Evolutionary conservation across 2,797 vertebrate genomes (phyloP).

Genomic region (Anas bernieri): DNA sequence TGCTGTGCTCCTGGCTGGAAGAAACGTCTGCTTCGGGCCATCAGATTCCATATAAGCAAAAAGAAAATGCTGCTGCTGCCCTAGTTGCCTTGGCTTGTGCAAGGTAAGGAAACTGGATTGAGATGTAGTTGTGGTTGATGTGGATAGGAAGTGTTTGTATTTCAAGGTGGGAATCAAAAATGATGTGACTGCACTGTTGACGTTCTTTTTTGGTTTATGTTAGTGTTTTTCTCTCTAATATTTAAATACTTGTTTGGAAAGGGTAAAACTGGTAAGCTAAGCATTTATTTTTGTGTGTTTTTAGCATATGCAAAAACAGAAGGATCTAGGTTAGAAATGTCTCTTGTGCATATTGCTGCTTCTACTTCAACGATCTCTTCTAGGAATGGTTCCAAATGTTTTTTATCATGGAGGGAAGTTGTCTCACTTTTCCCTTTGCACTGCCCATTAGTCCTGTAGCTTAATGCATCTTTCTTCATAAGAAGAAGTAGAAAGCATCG

Average conservation of each 20-base stretch:
- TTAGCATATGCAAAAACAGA: conserved; percentile 1
- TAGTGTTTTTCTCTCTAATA: background rate
- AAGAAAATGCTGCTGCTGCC: conserved; percentile 96
- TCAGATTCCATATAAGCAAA: conserved; percentile 90
- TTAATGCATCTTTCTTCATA: background rate
- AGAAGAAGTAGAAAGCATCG: background rate
- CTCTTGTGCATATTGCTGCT: conserved; percentile 5
- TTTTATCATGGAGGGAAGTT: background rate
- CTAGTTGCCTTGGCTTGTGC: conserved; percentile 97
- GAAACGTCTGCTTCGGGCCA: conserved; percentile 82
- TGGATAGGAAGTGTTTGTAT: background rate
- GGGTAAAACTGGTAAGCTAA: background rate
- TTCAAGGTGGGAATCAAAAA: background rate
- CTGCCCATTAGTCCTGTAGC: background rate
- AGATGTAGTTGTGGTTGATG: background rate
- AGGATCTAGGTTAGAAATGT: conserved; percentile 22
- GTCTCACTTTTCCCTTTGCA: background rate
- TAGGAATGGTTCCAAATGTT: conserved; percentile 1
- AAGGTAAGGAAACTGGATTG: conserved; percentile 82
- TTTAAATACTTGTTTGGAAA: background rate
- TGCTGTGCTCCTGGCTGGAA: conserved; percentile 98
- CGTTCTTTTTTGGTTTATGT: background rate
- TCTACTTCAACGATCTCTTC: background rate
- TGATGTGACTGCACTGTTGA: background rate
- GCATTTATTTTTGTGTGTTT: background rate